Percentiles rank a stretch among this genome's conserved stretches.
phyloP scores from a whole-genome alignment of 2,797 vertebrate genomes.

The Sarcophilus harrisii region DNA sequence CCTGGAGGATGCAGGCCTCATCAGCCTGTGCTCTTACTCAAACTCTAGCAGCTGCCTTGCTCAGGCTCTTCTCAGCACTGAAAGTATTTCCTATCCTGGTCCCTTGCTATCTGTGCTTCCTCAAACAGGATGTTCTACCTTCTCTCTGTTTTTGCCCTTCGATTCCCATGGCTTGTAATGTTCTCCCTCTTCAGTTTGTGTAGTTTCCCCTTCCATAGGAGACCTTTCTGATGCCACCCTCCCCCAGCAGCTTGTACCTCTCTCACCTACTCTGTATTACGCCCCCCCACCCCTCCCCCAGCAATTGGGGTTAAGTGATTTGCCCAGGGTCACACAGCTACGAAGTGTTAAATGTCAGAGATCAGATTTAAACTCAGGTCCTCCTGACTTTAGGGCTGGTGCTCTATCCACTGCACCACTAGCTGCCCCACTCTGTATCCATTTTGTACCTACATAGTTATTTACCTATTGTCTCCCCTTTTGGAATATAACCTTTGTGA shows the following conservation, averaged over 20 bases:
- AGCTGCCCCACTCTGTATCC: too few relatives aligned
- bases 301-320: too few relatives aligned
- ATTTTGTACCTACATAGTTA: background rate
- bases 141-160: background rate
- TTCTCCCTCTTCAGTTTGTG: background rate
- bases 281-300: background rate
- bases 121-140: background rate
- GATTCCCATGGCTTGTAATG: background rate
- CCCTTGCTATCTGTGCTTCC: background rate
- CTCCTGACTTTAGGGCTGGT: too few relatives aligned
- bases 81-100: background rate
- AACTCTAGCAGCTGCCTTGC: background rate
- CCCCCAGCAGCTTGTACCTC: background rate
- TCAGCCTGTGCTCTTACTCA: background rate
- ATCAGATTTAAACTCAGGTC: too few relatives aligned
- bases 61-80: background rate
- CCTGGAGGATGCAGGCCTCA: background rate
- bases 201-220: background rate
- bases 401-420: too few relatives aligned
- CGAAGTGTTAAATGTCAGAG: too few relatives aligned
- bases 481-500: background rate
- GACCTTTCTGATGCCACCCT: background rate
- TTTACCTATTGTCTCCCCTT: background rate
- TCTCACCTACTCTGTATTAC: background rate
- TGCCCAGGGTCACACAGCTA: too few relatives aligned